Evolutionary conservation across 1,140 invertebrate genomes (phyloP).

Genomic region (Nasonia giraulti): DNA sequence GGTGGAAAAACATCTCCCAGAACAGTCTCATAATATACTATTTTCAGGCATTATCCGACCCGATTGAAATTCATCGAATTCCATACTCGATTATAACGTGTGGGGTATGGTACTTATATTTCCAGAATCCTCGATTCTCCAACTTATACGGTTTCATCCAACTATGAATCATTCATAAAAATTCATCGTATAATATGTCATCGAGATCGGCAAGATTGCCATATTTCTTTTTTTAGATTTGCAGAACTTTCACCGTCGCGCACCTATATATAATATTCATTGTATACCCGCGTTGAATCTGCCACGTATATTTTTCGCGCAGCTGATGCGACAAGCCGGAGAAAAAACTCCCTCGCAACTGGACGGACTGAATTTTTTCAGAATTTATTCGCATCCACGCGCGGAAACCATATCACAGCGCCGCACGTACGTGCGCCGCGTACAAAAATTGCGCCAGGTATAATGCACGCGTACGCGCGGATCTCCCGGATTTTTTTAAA

Average conservation of each 20-base stretch:
- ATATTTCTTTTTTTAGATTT: conserved; percentile 30
- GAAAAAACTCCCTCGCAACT: too few relatives aligned
- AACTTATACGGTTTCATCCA: not conserved
- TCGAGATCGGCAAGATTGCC: not conserved
- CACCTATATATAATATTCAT: not conserved
- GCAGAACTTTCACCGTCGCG: conserved; percentile 23
- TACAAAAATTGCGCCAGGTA: conserved; percentile 11
- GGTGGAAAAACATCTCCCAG: too few relatives aligned
- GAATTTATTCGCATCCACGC: not conserved
- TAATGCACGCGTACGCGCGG: not conserved
- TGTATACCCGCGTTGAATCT: not conserved
- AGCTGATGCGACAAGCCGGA: too few relatives aligned
- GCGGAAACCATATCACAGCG: not conserved
- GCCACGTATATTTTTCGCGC: too few relatives aligned
- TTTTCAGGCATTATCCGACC: too few relatives aligned
- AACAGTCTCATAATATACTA: too few relatives aligned
- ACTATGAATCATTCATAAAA: not conserved
- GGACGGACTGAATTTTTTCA: not conserved
- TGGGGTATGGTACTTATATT: too few relatives aligned
- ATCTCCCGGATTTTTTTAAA: conserved; percentile 3
- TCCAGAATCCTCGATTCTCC: too few relatives aligned
- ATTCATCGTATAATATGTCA: not conserved
- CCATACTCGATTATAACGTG: too few relatives aligned
- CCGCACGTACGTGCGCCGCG: not conserved
- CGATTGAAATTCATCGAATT: too few relatives aligned